Evolutionary conservation across 1,140 invertebrate genomes (phyloP).

Genomic region (Aradophagus sp.): DNA sequence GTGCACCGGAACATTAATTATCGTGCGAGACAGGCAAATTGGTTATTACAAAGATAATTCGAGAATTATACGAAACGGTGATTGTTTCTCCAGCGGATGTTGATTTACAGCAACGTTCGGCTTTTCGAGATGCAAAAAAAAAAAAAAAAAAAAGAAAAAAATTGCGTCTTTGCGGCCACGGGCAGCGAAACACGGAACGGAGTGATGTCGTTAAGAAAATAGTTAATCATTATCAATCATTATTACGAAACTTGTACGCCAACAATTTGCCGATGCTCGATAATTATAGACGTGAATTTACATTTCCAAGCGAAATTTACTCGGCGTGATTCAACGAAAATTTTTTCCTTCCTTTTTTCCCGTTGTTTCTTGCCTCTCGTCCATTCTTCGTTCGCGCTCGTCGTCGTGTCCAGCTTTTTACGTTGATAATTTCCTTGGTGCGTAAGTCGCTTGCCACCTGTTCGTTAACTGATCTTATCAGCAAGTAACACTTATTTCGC

Average conservation of each 20-base stretch:
- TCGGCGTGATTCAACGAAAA: conserved; percentile 19
- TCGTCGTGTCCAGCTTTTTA: too few relatives aligned
- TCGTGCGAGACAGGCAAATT: conserved; percentile 33
- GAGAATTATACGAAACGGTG: conserved; percentile 37
- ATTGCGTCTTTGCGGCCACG: not conserved
- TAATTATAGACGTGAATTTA: conserved; percentile 20
- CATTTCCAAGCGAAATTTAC: conserved; percentile 22
- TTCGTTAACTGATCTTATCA: conserved; percentile 38
- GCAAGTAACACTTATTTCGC: conserved; percentile 24
- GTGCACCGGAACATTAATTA: conserved; percentile 20
- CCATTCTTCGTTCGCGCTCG: too few relatives aligned
- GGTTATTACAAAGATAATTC: conserved; percentile 35
- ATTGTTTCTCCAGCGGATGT: conserved; percentile 33
- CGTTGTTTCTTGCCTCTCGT: too few relatives aligned
- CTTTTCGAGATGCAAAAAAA: conserved; percentile 5
- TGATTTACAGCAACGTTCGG: conserved; percentile 22
- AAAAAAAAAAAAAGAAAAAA: conserved; percentile 1
- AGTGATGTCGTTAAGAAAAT: conserved; percentile 10
- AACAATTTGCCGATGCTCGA: conserved; percentile 11
- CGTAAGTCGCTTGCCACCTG: conserved; percentile 36
- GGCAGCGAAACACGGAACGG: not conserved
- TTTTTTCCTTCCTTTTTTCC: too few relatives aligned
- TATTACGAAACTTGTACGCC: conserved; percentile 17
- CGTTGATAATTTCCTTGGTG: conserved; percentile 46
- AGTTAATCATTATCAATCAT: conserved; percentile 16